Conservation (phyloP, 1,140 invertebrate species). For the Leucophenga varia region DNA sequence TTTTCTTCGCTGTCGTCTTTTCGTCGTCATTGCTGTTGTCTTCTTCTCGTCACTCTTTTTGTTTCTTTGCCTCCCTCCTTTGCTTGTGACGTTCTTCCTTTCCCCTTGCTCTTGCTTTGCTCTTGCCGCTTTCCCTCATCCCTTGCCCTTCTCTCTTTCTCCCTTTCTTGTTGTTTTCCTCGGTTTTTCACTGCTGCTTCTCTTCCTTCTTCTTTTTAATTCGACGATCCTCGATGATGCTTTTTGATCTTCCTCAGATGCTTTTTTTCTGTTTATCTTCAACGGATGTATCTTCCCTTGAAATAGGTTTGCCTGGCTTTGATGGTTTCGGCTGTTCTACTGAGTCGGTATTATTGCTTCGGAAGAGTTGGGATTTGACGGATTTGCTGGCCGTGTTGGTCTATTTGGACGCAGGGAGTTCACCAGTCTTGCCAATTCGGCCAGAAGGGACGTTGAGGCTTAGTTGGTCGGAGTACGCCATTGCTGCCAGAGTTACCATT, state of each 20-base stretch:
- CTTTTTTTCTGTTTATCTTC: conserved; percentile 18
- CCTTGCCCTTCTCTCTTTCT: conserved; percentile 12
- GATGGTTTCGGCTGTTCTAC: conserved; percentile 24
- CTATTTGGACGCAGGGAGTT: conserved; percentile 24
- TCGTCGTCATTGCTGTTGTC: conserved; percentile 30
- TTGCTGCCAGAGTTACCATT: neutral
- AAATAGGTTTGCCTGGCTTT: conserved; percentile 16
- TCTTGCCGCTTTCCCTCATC: neutral
- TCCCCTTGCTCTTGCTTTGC: conserved; percentile 2
- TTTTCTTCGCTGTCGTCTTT: conserved; percentile 30
- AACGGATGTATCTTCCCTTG: conserved; percentile 21
- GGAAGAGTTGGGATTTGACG: too few relatives aligned
- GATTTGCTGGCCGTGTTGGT: conserved; percentile 9
- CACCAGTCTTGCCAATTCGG: conserved; percentile 30
- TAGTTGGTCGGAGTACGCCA: conserved; percentile 5
- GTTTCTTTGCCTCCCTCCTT: conserved; percentile 12
- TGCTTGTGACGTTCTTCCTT: neutral
- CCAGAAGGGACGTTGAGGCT: conserved; percentile 21
- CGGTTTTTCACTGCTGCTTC: too few relatives aligned
- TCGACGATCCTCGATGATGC: too few relatives aligned
- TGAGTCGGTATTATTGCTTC: conserved; percentile 23
- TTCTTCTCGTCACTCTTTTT: conserved; percentile 18
- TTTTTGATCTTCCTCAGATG: too few relatives aligned
- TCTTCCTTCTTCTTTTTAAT: too few relatives aligned
- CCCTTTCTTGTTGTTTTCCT: conserved; percentile 15